Conservation (phyloP, 2,797 vertebrate species). For the Peromyscus attwateri region DNA sequence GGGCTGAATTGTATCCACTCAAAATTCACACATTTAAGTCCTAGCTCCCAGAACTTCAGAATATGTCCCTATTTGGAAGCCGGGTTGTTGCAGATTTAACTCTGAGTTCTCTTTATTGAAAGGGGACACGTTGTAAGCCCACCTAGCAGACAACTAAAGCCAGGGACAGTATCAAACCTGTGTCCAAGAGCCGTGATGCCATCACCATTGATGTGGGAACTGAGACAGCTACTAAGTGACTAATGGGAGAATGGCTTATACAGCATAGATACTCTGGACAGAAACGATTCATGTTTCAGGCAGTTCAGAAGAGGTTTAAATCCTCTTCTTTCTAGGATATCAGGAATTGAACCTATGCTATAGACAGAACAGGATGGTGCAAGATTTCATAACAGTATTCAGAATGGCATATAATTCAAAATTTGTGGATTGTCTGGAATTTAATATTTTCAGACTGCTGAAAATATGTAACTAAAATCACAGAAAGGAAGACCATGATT, state of each 20-base stretch:
- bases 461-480: background rate
- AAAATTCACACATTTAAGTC: constrained; percentile 14
- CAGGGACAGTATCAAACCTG: background rate
- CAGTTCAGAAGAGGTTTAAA: background rate
- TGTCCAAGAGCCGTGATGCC: too few species aligned
- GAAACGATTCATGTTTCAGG: background rate
- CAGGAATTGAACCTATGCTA: background rate
- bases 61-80: constrained; percentile 41
- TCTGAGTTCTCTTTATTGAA: background rate
- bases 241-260: background rate
- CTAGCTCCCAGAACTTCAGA: background rate
- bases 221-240: background rate
- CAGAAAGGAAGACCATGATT: background rate
- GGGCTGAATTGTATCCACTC: background rate
- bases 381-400: background rate
- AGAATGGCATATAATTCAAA: background rate
- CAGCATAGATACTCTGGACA: too few species aligned
- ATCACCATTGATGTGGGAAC: background rate
- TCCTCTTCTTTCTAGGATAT: background rate
- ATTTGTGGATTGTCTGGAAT: background rate
- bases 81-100: background rate
- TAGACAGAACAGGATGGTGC: background rate
- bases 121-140: background rate
- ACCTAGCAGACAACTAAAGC: background rate
- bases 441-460: background rate